These are phyloP conservation scores for Artemia sinica DNA, from an alignment of 2,888 invertebrate genomes.

Conservation along the genomic window DNA sequence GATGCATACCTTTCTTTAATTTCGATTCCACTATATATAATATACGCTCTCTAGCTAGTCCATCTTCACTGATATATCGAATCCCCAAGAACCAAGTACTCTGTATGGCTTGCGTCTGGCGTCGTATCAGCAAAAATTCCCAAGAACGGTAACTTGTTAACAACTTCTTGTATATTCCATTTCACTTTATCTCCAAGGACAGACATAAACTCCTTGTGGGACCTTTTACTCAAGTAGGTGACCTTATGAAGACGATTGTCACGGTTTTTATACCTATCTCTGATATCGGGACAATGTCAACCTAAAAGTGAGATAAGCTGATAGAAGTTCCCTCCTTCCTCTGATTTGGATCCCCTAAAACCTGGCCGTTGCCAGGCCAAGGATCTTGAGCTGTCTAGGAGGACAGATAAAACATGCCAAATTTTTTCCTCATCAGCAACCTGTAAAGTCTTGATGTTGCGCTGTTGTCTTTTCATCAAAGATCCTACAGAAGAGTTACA, in stretches of 20 bases:
- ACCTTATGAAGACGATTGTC: neutral
- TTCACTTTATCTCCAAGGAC: slow-evolving; percentile 14
- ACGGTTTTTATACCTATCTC: neutral
- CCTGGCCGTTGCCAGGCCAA: too few species aligned
- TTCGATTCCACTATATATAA: neutral
- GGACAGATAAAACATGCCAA: too few species aligned
- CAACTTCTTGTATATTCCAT: neutral
- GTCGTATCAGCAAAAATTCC: slow-evolving; percentile 8
- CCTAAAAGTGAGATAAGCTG: slow-evolving; percentile 8
- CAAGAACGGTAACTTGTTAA: neutral
- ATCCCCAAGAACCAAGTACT: slow-evolving; percentile 3
- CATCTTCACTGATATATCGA: neutral
- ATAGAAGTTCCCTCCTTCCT: too few species aligned
- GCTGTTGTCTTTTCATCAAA: too few species aligned
- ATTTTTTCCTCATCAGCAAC: too few species aligned
- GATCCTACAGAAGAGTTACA: too few species aligned
- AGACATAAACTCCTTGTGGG: slow-evolving; percentile 6
- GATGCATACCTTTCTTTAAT: neutral
- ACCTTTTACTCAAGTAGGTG: slow-evolving; percentile 2
- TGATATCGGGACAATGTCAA: neutral
- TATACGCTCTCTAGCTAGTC: neutral
- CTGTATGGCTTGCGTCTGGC: slow-evolving; percentile 10
- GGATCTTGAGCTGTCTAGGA: too few species aligned
- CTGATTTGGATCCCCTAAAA: too few species aligned
- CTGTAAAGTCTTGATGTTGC: too few species aligned